A percentile compares a stretch with the other conserved stretches of the same genome.
Conservation (phyloP, 1,140 invertebrate genomes). For the Eupeodes corollae region DNA sequence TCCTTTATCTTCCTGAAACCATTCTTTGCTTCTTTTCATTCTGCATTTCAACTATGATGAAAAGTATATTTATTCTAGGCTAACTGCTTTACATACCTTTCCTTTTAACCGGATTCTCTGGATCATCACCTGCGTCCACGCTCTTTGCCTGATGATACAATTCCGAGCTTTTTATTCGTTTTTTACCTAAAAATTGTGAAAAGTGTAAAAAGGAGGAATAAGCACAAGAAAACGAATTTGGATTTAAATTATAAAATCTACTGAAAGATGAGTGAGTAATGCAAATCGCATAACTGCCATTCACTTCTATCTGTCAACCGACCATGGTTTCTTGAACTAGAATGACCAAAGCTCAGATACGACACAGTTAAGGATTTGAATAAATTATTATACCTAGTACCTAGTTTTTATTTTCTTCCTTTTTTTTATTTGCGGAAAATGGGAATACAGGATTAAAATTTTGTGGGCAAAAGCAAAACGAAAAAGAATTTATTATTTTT, state of each 20-base stretch:
- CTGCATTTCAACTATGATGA: too few species aligned
- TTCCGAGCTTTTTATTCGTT: conserved; percentile 34
- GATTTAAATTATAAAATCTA: conserved; percentile 5
- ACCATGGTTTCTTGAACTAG: conserved; percentile 5
- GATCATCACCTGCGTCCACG: conserved; percentile 28
- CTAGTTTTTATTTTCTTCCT: too few species aligned
- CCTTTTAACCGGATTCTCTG: conserved; percentile 33
- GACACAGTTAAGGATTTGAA: too few species aligned
- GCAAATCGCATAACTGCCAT: not conserved
- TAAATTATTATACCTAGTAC: too few species aligned
- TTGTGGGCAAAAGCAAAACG: not conserved
- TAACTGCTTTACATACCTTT: conserved; percentile 24
- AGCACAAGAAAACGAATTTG: conserved; percentile 17
- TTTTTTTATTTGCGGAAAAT: conserved; percentile 13
- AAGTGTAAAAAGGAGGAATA: conserved; percentile 10
- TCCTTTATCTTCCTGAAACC: too few species aligned
- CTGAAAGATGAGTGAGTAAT: conserved; percentile 9
- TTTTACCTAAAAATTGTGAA: conserved; percentile 20
- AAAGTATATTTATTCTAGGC: too few species aligned
- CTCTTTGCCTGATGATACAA: conserved; percentile 30
- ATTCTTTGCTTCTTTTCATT: too few species aligned
- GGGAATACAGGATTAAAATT: conserved; percentile 15
- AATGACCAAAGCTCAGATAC: too few species aligned
- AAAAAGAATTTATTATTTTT: too few species aligned
- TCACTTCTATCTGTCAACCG: not conserved